Conservation (phyloP, 2,797 vertebrate species). For the Aldrovandia affinis region DNA sequence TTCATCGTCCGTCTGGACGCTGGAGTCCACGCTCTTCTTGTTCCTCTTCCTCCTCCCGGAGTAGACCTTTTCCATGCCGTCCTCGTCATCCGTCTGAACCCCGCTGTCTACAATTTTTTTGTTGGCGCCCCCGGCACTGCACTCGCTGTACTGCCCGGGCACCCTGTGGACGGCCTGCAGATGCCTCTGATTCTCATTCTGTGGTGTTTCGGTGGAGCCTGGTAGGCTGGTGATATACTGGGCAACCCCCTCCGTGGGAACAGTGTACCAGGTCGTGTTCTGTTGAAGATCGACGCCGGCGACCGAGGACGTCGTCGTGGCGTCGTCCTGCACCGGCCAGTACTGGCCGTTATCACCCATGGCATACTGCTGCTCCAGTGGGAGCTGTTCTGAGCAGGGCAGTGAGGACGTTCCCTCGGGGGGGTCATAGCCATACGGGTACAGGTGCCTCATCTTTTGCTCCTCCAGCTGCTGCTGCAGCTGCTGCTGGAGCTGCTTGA, state of each 20-base stretch:
- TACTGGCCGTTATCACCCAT: constrained; percentile 69
- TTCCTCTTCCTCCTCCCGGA: constrained; percentile 84
- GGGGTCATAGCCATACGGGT: constrained; percentile 78
- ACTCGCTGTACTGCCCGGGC: constrained; percentile 71
- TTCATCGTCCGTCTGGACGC: constrained; percentile 98
- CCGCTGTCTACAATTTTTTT: constrained; percentile 94
- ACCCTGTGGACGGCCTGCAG: constrained; percentile 11
- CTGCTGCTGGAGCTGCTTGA: constrained; percentile 94
- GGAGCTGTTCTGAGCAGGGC: constrained; percentile 71
- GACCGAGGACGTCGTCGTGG: constrained; percentile 69
- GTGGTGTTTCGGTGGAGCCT: constrained; percentile 77
- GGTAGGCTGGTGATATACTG: constrained; percentile 76
- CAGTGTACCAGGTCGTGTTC: constrained; percentile 76
- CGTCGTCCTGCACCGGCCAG: constrained; percentile 73
- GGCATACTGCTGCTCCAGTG: constrained; percentile 72
- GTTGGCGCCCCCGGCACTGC: constrained; percentile 35
- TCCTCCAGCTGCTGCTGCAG: constrained; percentile 95
- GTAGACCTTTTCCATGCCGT: constrained; percentile 85
- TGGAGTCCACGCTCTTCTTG: constrained; percentile 95
- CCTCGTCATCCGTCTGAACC: constrained; percentile 96
- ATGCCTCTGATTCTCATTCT: constrained; percentile 48
- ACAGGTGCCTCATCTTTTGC: constrained; percentile 83
- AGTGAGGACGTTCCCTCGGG: constrained; percentile 69
- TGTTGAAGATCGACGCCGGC: constrained; percentile 74
- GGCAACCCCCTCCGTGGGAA: constrained; percentile 72